Evolutionary conservation across 2,113 vertebrate genomes (phyloP), one percentile per base, ranked within the genome.

Genomic region (Epinephelus fuscoguttatus): DNA sequence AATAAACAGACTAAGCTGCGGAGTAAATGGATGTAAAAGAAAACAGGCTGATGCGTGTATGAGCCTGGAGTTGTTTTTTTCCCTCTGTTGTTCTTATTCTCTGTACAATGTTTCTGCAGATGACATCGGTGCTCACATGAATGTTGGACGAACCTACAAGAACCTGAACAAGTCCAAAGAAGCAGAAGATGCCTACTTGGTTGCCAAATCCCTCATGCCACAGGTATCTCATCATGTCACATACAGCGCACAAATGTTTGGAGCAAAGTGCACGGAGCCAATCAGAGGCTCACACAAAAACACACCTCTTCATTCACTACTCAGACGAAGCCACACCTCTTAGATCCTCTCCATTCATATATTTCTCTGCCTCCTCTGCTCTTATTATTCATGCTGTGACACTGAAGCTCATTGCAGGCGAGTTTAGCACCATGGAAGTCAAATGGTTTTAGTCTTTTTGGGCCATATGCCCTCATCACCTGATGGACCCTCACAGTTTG

Each of bases 111-210:
- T 83, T 67, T 79, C 49, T 61, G 4, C 90, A 96, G 98, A 99
- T 95, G 98, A 99, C 89, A 99, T 99, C 45, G 98, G 98, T 50
- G 98, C 98, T 67, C 98, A 99, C 85, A 99, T 99, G 98, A 99
- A 99, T 61, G 98, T 99, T 74, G 98, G 98, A 93, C 96, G 98
- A 95, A 99, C 98, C 78, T 99, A 99, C 68, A 99, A 99, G 95
- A 99, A 99, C 90, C 90, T 99, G 84, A 98, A 99, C 93, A 96
- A 92, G 90, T 98, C 98, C 79, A 97, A 94, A 95, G 98, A 99
- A 94, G 98, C 98, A 0, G 98, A 99, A 92, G 97, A 97, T 62
- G 98, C 98, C 21, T 99, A 99, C 40, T 86, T 99, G 94, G 95
- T 97, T 84, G 98, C 98, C 67, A 99, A 99, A 82, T 98, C 98